Percentiles rank a stretch among this genome's conserved stretches.
These are phyloP conservation scores for Cinclus mexicanus DNA, from an alignment of 2,113 vertebrate genomes.

Conservation along the genomic window DNA sequence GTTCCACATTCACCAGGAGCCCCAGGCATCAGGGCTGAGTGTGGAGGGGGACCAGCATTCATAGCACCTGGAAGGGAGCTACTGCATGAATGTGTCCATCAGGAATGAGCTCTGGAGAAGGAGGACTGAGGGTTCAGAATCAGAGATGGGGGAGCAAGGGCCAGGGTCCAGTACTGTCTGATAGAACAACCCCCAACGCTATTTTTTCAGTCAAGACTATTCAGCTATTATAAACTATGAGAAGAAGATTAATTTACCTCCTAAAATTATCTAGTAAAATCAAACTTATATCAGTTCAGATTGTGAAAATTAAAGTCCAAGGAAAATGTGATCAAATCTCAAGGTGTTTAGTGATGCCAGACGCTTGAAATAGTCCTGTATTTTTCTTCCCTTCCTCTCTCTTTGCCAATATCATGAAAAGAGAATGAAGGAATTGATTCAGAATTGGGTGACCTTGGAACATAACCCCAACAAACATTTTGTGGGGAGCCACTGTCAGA, in stretches of 20 bases:
- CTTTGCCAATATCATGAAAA: background rate
- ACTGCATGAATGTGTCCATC: background rate
- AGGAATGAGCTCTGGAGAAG: background rate
- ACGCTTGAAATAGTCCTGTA: background rate
- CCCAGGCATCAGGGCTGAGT: background rate
- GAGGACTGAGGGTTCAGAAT: background rate
- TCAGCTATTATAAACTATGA: background rate
- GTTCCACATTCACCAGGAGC: background rate
- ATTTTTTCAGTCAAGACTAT: background rate
- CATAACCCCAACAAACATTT: background rate
- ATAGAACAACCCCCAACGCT: accelerated
- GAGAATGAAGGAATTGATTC: background rate
- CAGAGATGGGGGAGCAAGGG: background rate
- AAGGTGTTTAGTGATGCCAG: background rate
- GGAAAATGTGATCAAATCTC: background rate
- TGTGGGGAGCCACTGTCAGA: background rate
- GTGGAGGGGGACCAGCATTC: background rate
- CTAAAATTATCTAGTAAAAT: background rate
- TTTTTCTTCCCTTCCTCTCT: background rate
- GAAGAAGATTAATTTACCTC: background rate
- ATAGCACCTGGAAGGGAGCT: background rate
- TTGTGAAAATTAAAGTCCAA: background rate
- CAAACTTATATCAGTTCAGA: background rate
- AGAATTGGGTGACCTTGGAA: background rate
- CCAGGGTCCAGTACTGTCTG: background rate